A percentile compares a stretch with the other conserved stretches of the same genome.
Conservation (phyloP, 2,888 invertebrate genomes). For the Acanthococcus lagerstroemiae region DNA sequence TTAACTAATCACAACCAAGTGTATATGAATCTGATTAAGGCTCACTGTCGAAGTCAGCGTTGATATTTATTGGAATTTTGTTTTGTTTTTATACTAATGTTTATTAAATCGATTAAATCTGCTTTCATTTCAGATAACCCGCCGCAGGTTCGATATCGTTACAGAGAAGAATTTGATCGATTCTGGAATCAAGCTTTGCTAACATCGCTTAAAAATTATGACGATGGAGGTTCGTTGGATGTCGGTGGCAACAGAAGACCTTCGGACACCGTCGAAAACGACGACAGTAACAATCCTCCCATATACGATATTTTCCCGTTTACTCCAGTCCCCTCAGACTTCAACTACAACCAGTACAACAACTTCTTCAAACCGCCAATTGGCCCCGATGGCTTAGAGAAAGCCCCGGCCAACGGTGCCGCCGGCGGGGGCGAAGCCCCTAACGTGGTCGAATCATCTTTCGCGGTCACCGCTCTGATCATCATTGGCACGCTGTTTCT, state of each 20-base stretch:
- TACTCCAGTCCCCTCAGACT: constrained; percentile 5
- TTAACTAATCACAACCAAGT: too few species aligned
- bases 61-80: too few species aligned
- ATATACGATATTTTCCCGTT: not conserved
- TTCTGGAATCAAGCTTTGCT: constrained; percentile 81
- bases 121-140: constrained; percentile 56
- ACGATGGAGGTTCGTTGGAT: not conserved
- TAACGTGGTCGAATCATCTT: constrained; percentile 40
- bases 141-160: constrained; percentile 60
- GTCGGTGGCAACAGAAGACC: not conserved
- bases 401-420: constrained; percentile 14
- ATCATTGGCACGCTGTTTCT: constrained; percentile 57
- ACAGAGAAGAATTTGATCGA: constrained; percentile 63
- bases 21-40: too few species aligned
- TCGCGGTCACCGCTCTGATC: constrained; percentile 43
- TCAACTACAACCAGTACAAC: constrained; percentile 8
- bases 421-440: too few species aligned
- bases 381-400: constrained; percentile 23
- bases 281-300: not conserved
- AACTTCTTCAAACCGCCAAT: not conserved
- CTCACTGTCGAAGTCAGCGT: too few species aligned
- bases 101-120: not conserved
- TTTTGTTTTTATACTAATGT: too few species aligned
- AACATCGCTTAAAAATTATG: not conserved
- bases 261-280: not conserved